phyloP scores from a whole-genome alignment of 2,888 invertebrate species.

The Scaeva pyrastri region DNA sequence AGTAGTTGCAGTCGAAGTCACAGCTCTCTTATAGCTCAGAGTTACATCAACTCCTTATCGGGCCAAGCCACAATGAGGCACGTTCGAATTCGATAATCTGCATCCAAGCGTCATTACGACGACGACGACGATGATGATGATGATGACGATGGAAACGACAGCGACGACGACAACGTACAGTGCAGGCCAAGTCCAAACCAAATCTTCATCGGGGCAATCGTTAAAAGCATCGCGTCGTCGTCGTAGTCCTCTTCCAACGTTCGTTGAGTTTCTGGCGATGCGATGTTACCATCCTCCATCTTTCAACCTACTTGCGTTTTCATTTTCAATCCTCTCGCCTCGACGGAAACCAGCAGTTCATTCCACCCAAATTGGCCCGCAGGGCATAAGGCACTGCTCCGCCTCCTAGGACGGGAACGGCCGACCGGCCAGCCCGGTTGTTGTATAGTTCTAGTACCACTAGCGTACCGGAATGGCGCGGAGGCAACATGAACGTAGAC shows the following conservation, averaged over 20 bases:
- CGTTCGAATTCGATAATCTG: constrained; percentile 63
- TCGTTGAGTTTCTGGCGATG: constrained; percentile 16
- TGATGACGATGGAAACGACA: neutral
- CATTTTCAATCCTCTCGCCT: constrained; percentile 35
- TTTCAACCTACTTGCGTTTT: constrained; percentile 71
- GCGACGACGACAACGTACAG: neutral
- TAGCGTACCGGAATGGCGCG: neutral
- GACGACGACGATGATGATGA: neutral
- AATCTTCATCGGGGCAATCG: constrained; percentile 28
- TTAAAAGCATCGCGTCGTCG: constrained; percentile 9
- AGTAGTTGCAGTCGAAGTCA: neutral
- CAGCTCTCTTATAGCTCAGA: constrained; percentile 6
- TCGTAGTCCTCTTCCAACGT: neutral
- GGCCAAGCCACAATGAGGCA: constrained; percentile 37
- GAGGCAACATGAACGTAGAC: constrained; percentile 5
- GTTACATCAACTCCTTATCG: constrained; percentile 47
- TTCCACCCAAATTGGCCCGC: constrained; percentile 33
- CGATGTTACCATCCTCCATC: constrained; percentile 58
- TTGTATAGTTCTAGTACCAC: too few species aligned
- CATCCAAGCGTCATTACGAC: constrained; percentile 57
- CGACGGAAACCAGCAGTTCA: constrained; percentile 15
- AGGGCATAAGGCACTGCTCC: constrained; percentile 48
- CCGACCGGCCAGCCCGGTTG: neutral
- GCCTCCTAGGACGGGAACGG: constrained; percentile 23
- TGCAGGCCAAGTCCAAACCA: constrained; percentile 12